These are phyloP conservation scores for Hanleya hanleyi DNA, from an alignment of 2,888 invertebrate species.

Conservation along the genomic window DNA sequence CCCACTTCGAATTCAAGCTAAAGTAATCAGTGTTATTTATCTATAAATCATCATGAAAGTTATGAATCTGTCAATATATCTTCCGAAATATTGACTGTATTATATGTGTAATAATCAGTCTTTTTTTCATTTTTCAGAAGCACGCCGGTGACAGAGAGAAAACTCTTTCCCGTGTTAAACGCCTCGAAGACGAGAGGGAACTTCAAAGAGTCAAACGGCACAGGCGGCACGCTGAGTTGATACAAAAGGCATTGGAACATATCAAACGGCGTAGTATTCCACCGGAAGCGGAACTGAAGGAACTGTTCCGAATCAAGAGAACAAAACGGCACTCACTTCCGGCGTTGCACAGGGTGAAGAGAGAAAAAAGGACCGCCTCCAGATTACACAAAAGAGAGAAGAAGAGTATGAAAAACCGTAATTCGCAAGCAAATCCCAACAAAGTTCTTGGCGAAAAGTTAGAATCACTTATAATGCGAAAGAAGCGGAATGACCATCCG, in stretches of 20 bases:
- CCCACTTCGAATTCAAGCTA: no score
- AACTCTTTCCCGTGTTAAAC: background rate
- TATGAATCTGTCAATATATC: no score
- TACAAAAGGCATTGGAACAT: constrained; percentile 1
- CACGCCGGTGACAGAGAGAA: background rate
- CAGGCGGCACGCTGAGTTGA: background rate
- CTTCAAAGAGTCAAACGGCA: background rate
- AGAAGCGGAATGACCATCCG: background rate
- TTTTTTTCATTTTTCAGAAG: no score
- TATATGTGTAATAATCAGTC: no score
- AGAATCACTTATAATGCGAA: background rate
- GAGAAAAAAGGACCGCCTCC: background rate
- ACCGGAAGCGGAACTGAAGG: background rate
- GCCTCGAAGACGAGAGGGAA: background rate
- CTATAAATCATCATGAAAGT: no score
- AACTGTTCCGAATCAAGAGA: background rate
- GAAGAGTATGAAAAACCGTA: background rate
- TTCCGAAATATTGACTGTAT: no score
- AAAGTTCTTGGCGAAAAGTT: background rate
- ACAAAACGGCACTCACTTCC: background rate
- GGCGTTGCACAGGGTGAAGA: background rate
- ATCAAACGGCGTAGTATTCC: background rate
- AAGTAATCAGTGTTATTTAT: no score
- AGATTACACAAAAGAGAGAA: background rate
- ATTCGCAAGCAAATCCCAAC: background rate